Conservation (phyloP, 2,888 invertebrate species). For the Mamestra brassicae region DNA sequence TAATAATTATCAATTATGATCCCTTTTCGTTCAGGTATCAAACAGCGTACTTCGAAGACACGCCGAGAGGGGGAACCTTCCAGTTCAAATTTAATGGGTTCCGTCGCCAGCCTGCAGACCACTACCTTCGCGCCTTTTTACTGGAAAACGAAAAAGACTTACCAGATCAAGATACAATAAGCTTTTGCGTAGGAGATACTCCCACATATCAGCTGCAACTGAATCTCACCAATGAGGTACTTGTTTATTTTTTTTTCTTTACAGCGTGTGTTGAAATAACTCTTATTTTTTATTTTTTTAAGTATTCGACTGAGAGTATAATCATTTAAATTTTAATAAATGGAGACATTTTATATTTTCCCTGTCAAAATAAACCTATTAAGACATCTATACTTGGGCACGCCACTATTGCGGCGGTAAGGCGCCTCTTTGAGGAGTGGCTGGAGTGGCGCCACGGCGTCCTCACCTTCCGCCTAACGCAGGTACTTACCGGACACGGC, state of each 20-base stretch:
- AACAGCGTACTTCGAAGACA: conserved; percentile 97
- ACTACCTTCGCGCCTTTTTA: conserved; percentile 96
- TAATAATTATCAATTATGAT: too few species aligned
- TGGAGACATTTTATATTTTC: too few species aligned
- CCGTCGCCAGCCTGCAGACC: conserved; percentile 95
- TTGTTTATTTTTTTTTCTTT: neutral
- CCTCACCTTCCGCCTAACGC: too few species aligned
- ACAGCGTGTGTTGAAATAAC: neutral
- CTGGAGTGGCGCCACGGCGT: too few species aligned
- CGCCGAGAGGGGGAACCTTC: conserved; percentile 96
- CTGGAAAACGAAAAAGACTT: conserved; percentile 88
- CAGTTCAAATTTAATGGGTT: conserved; percentile 97
- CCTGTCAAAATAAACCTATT: too few species aligned
- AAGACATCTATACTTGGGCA: too few species aligned
- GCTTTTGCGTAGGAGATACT: conserved; percentile 91
- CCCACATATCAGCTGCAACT: conserved; percentile 42
- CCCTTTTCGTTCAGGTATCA: conserved; percentile 84
- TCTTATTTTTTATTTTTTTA: too few species aligned
- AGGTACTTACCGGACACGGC: too few species aligned
- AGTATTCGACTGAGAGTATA: too few species aligned
- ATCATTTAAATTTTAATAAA: too few species aligned
- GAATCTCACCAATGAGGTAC: conserved; percentile 92
- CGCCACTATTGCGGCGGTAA: too few species aligned
- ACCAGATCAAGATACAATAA: conserved; percentile 14
- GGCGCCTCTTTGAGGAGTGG: too few species aligned